These are phyloP conservation scores for Drosophila guanche DNA, from an alignment of 1,140 invertebrate species.

Conservation along the genomic window DNA sequence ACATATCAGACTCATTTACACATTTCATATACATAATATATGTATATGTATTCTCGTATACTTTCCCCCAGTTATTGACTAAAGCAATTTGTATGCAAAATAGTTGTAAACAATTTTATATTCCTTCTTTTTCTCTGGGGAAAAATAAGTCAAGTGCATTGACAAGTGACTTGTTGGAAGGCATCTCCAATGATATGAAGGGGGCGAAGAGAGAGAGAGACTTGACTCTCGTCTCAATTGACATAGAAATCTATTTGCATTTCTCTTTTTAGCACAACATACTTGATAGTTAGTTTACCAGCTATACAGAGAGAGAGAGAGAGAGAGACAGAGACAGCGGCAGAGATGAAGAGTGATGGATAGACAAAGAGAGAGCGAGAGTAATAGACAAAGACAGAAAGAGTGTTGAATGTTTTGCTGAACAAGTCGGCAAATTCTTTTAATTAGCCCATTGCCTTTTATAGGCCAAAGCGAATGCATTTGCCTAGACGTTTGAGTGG, in stretches of 20 bases:
- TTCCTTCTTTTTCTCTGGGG: constrained; percentile 10
- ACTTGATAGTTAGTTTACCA: constrained; percentile 32
- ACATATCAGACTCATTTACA: constrained; percentile 75
- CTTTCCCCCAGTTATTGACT: constrained; percentile 27
- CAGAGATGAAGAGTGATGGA: too few species aligned
- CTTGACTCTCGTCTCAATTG: constrained; percentile 54
- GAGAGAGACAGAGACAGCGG: background rate
- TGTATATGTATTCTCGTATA: constrained; percentile 12
- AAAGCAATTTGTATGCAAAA: constrained; percentile 73
- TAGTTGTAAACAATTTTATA: constrained; percentile 69
- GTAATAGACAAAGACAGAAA: constrained; percentile 1
- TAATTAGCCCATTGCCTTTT: constrained; percentile 73
- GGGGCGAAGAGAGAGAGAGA: background rate
- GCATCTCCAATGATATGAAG: constrained; percentile 17
- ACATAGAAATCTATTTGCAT: constrained; percentile 72
- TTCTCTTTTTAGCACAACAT: constrained; percentile 41
- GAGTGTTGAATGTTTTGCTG: constrained; percentile 28
- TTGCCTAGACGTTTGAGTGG: constrained; percentile 47
- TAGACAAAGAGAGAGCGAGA: background rate
- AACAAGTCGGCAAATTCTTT: constrained; percentile 65
- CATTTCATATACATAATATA: constrained; percentile 37
- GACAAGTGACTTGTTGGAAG: constrained; percentile 57
- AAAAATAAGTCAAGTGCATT: constrained; percentile 77
- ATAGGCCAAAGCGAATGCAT: constrained; percentile 51
- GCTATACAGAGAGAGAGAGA: constrained; percentile 11